A percentile compares a stretch with the other conserved stretches of the same genome.
Conservation (phyloP, 2,797 vertebrate species). For the Denticeps clupeoides region DNA sequence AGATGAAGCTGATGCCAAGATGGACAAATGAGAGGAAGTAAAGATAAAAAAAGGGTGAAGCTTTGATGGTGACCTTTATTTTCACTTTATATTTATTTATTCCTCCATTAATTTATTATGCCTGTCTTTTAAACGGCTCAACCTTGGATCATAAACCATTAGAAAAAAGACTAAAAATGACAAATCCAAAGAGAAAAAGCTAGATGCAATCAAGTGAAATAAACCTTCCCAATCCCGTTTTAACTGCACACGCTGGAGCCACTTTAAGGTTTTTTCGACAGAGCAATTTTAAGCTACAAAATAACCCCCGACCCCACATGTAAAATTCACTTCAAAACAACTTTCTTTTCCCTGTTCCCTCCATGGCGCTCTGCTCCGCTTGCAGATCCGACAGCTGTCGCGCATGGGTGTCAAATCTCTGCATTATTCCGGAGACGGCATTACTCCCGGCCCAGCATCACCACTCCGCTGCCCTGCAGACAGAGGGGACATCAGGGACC, state of each 20-base stretch:
- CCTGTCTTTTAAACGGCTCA: background rate
- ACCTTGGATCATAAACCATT: background rate
- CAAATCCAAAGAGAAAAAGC: background rate
- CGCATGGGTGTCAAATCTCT: slow-evolving; percentile 23
- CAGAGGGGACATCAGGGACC: slow-evolving; percentile 8
- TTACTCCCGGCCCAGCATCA: slow-evolving; percentile 12
- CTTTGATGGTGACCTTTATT: background rate
- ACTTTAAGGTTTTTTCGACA: no score
- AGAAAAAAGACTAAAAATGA: background rate
- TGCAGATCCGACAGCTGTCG: slow-evolving; percentile 28
- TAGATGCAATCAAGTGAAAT: background rate
- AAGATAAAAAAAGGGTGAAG: no score
- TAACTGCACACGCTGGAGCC: no score
- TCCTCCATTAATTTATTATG: background rate
- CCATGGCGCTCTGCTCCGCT: no score
- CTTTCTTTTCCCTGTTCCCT: slow-evolving; percentile 14
- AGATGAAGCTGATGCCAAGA: no score
- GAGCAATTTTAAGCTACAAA: no score
- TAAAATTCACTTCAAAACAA: slow-evolving; percentile 18
- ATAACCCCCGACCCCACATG: no score
- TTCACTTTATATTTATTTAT: background rate
- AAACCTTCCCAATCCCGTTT: no score
- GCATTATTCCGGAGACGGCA: slow-evolving; percentile 26
- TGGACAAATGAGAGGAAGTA: no score
- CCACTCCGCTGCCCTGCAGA: slow-evolving; percentile 1